Evolutionary conservation across 2,888 invertebrate genomes (phyloP).

Genomic region (Troides aeacus): DNA sequence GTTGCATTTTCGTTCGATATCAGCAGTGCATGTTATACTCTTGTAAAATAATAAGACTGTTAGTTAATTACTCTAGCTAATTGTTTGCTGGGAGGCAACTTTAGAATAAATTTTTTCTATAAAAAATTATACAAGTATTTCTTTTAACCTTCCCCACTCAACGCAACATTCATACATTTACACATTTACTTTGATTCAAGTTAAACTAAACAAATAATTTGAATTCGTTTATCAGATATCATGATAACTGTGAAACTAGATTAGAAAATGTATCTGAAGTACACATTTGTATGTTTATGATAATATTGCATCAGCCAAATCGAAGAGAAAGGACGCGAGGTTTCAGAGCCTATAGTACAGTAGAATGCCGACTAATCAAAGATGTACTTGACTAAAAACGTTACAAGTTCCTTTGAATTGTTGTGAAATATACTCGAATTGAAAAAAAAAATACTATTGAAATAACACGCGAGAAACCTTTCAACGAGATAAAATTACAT

Average conservation of each 20-base stretch:
- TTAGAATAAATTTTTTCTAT: conserved; percentile 61
- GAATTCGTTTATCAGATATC: neutral
- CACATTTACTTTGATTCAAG: neutral
- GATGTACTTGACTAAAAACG: neutral
- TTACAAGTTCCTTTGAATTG: neutral
- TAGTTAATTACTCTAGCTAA: conserved; percentile 75
- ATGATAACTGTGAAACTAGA: neutral
- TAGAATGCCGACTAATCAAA: conserved; percentile 4
- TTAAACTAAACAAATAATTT: too few relatives aligned
- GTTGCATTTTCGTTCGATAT: conserved; percentile 68
- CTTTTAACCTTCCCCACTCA: conserved; percentile 25
- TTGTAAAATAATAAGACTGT: conserved; percentile 78
- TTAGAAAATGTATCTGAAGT: conserved; percentile 14
- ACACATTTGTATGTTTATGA: conserved; percentile 30
- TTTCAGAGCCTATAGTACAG: neutral
- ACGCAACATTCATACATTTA: neutral
- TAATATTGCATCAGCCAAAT: conserved; percentile 41
- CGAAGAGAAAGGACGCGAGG: conserved; percentile 31
- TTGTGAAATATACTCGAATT: neutral
- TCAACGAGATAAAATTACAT: too few relatives aligned
- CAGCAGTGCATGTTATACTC: conserved; percentile 69
- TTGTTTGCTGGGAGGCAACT: conserved; percentile 61
- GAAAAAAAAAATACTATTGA: too few relatives aligned
- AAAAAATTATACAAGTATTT: conserved; percentile 44
- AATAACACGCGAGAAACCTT: too few relatives aligned